phyloP scores from a whole-genome alignment of 2,888 invertebrate species.

The Brachynemurus nebulosus region DNA sequence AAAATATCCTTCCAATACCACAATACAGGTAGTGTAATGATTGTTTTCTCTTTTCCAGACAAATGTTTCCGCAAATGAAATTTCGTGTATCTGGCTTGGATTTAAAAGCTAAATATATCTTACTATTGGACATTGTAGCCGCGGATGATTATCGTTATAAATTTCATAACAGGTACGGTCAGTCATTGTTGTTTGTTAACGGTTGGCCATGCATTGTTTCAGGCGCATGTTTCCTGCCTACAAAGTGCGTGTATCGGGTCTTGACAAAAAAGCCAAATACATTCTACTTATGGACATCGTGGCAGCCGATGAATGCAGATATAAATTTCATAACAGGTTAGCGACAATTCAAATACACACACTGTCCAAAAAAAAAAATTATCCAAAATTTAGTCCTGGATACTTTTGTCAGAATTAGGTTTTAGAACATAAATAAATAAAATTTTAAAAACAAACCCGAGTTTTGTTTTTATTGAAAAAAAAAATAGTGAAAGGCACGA shows the following conservation, averaged over 20 bases:
- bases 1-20: too few species aligned
- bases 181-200: slow-evolving; percentile 7
- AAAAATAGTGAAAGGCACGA: slow-evolving; percentile 43
- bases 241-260: slow-evolving; percentile 91
- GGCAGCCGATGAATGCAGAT: slow-evolving; percentile 90
- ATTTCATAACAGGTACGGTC: slow-evolving; percentile 78
- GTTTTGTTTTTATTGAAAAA: slow-evolving; percentile 3
- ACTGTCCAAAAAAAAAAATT: slow-evolving; percentile 11
- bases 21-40: too few species aligned
- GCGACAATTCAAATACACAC: slow-evolving; percentile 17
- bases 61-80: slow-evolving; percentile 99
- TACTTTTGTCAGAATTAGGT: too few species aligned
- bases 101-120: slow-evolving; percentile 97
- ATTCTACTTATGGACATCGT: slow-evolving; percentile 95
- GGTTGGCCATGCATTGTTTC: slow-evolving; percentile 37
- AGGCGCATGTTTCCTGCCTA: slow-evolving; percentile 98
- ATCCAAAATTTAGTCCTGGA: too few species aligned
- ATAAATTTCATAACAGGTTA: slow-evolving; percentile 90
- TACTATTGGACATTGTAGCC: slow-evolving; percentile 96
- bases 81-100: slow-evolving; percentile 96
- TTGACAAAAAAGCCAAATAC: slow-evolving; percentile 96
- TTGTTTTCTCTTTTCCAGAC: slow-evolving; percentile 74
- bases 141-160: slow-evolving; percentile 98
- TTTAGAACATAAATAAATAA: slow-evolving; percentile 3
- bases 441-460: slow-evolving; percentile 2